Percentiles rank a stretch among this genome's conserved stretches.
These are phyloP conservation scores for Nothocercus julius DNA, from an alignment of 2,113 vertebrate species.

Conservation along the genomic window DNA sequence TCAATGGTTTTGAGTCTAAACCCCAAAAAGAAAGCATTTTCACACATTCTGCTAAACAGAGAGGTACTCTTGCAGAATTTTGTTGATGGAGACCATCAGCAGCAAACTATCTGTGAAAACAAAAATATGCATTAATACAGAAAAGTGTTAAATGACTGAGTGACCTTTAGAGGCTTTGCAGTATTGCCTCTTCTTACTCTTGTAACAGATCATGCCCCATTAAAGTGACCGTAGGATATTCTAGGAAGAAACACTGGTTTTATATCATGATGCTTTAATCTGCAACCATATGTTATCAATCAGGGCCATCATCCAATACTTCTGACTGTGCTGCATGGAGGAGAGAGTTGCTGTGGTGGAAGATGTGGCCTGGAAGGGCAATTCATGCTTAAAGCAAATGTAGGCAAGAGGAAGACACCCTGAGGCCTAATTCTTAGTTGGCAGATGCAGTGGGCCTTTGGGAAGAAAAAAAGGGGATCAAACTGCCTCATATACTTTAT, in stretches of 20 bases:
- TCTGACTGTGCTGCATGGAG: not conserved
- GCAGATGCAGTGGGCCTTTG: not conserved
- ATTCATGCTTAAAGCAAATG: not conserved
- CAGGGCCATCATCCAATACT: not conserved
- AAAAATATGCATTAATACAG: not conserved
- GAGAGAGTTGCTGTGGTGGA: not conserved
- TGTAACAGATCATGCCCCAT: not conserved
- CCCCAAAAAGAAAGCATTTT: not conserved
- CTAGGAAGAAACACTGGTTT: not conserved
- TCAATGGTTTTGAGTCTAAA: not conserved
- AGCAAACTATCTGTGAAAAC: not conserved
- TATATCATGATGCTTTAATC: not conserved
- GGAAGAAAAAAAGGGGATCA: not conserved
- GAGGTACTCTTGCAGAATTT: not conserved
- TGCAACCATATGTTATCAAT: not conserved
- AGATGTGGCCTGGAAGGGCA: fast-evolving
- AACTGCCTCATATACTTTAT: no score
- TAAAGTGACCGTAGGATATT: not conserved
- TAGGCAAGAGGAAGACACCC: not conserved
- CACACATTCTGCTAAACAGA: not conserved
- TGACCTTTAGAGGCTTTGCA: not conserved
- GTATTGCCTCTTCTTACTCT: not conserved
- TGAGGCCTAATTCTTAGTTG: not conserved
- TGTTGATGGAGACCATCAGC: not conserved
- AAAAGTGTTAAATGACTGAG: not conserved